A percentile compares a stretch with the other conserved stretches of the same genome.
Conservation (phyloP, 1,140 invertebrate genomes). For the Papilio aristodemus region DNA sequence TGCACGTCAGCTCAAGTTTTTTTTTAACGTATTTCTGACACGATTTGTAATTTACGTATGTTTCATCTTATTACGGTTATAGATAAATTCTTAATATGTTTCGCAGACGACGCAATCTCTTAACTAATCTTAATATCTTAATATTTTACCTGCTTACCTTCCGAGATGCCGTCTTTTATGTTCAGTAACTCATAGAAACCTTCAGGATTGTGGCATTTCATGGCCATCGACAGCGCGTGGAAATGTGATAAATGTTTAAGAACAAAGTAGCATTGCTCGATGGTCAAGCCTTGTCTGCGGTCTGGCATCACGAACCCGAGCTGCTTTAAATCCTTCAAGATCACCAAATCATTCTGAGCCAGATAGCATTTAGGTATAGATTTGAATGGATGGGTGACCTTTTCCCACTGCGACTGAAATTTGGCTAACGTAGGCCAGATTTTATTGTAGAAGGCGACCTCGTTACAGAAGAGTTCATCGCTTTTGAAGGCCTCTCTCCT, state of each 20-base stretch:
- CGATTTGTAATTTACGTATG: too few species aligned
- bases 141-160: conserved; percentile 55
- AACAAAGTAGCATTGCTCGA: conserved; percentile 82
- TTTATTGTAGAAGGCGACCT: conserved; percentile 86
- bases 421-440: conserved; percentile 83
- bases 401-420: conserved; percentile 79
- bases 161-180: conserved; percentile 73
- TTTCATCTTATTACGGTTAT: too few species aligned
- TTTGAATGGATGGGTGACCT: conserved; percentile 77
- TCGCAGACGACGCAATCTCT: too few species aligned
- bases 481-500: conserved; percentile 85
- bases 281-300: conserved; percentile 82
- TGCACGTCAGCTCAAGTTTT: too few species aligned
- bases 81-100: too few species aligned
- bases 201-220: conserved; percentile 83
- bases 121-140: not conserved
- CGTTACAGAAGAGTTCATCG: conserved; percentile 85
- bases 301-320: conserved; percentile 86
- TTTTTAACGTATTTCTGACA: too few species aligned
- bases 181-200: conserved; percentile 82
- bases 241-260: conserved; percentile 84
- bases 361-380: conserved; percentile 85
- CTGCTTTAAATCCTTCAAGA: conserved; percentile 83
- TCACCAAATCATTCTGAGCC: conserved; percentile 83
- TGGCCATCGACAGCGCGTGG: conserved; percentile 84